phyloP scores from a whole-genome alignment of 2,888 invertebrate species.

The Encarsia formosa region DNA sequence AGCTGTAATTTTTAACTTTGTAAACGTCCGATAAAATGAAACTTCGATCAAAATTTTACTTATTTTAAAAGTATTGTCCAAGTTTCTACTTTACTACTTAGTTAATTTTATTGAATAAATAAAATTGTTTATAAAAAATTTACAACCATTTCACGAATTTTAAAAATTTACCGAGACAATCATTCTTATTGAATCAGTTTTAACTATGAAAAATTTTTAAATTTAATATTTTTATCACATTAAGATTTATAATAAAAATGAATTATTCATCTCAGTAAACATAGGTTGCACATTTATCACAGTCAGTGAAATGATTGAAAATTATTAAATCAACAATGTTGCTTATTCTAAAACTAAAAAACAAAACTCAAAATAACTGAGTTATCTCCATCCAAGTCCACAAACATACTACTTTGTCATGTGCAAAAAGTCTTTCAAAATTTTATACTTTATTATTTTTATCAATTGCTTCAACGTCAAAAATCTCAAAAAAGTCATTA shows the following conservation, averaged over 20 bases:
- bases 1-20: conserved; percentile 10
- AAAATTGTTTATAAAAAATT: too few species aligned
- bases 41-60: too few species aligned
- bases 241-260: background rate
- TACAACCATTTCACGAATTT: conserved; percentile 7
- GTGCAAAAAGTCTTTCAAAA: conserved; percentile 22
- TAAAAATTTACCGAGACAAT: conserved; percentile 6
- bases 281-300: conserved; percentile 4
- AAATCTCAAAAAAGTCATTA: conserved; percentile 3
- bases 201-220: background rate
- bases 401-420: conserved; percentile 21
- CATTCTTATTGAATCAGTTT: conserved; percentile 1
- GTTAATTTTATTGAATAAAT: too few species aligned
- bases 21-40: too few species aligned
- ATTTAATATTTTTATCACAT: background rate
- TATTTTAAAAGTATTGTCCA: too few species aligned
- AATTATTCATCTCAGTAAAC: conserved; percentile 2
- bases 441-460: conserved; percentile 2
- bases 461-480: conserved; percentile 3
- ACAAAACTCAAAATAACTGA: background rate
- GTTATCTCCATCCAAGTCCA: conserved; percentile 7
- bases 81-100: too few species aligned
- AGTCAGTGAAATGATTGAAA: conserved; percentile 14
- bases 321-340: conserved; percentile 8
- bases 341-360: conserved; percentile 2